phyloP scores from a whole-genome alignment of 2,797 vertebrate genomes.

The Emys orbicularis region DNA sequence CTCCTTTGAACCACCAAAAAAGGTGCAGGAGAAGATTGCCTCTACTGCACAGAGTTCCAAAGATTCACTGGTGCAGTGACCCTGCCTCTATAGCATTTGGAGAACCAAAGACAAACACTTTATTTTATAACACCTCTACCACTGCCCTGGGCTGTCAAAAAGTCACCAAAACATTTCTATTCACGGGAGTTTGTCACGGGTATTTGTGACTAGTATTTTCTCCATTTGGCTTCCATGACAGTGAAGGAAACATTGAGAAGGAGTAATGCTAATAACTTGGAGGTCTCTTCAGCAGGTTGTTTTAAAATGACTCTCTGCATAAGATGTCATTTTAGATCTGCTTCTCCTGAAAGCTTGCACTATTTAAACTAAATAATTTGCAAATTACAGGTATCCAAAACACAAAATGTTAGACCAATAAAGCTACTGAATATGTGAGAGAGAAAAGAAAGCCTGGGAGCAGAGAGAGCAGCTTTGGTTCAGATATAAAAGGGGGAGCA shows the following conservation, averaged over 20 bases:
- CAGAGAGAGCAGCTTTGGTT: not conserved
- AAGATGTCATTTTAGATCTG: conserved; percentile 36
- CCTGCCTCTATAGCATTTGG: not conserved
- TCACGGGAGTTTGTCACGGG: conserved; percentile 31
- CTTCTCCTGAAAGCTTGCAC: conserved; percentile 41
- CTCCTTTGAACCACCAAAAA: not conserved
- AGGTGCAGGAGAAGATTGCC: not conserved
- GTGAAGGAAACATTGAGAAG: conserved; percentile 56
- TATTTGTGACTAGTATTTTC: conserved; percentile 58
- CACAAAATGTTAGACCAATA: not conserved
- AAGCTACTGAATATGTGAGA: not conserved
- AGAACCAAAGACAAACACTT: not conserved
- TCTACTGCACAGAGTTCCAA: not conserved
- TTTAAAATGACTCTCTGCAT: conserved; percentile 14
- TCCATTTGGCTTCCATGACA: conserved; percentile 1
- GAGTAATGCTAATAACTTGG: conserved; percentile 30
- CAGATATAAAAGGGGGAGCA: not conserved
- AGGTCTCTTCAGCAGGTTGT: not conserved
- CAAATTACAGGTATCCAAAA: conserved; percentile 27
- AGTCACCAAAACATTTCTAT: not conserved
- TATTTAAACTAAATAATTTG: conserved; percentile 3
- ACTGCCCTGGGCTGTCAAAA: conserved; percentile 3
- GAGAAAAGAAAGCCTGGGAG: not conserved
- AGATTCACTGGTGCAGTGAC: not conserved
- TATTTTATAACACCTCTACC: not conserved